These are phyloP conservation scores for Baryphthengus martii DNA, from an alignment of 2,113 vertebrate species.

Conservation along the genomic window DNA sequence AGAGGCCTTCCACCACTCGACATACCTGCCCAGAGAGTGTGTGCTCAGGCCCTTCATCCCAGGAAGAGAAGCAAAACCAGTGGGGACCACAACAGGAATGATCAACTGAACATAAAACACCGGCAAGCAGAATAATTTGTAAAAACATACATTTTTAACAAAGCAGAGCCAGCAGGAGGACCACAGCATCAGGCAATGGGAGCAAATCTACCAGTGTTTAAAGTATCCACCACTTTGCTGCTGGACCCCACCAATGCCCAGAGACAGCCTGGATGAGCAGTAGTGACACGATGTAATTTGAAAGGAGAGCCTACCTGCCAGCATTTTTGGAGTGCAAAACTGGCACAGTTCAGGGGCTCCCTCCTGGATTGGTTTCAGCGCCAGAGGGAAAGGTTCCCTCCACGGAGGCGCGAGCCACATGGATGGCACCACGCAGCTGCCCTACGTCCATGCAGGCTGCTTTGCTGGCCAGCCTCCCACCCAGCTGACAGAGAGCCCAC, in stretches of 20 bases:
- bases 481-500: not conserved
- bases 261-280: not conserved
- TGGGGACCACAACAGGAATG: not conserved
- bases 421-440: not conserved
- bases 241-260: not conserved
- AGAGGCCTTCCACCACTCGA: not conserved
- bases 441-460: slow-evolving; percentile 10
- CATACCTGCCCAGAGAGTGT: rapidly evolving
- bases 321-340: not conserved
- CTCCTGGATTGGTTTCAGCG: slow-evolving; percentile 19
- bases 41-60: not conserved
- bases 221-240: not conserved
- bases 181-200: not conserved
- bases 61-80: not conserved
- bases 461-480: slow-evolving; percentile 1
- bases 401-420: not conserved
- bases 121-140: not conserved
- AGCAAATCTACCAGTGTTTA: slow-evolving; percentile 16
- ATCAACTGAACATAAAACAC: not conserved
- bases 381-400: slow-evolving; percentile 27
- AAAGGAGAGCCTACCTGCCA: slow-evolving; percentile 51
- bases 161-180: slow-evolving; percentile 1
- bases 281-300: not conserved
- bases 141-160: slow-evolving; percentile 14
- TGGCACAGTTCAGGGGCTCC: not conserved